These are phyloP conservation scores for Octomys mimax DNA, from an alignment of 2,797 vertebrate genomes.

Conservation along the genomic window DNA sequence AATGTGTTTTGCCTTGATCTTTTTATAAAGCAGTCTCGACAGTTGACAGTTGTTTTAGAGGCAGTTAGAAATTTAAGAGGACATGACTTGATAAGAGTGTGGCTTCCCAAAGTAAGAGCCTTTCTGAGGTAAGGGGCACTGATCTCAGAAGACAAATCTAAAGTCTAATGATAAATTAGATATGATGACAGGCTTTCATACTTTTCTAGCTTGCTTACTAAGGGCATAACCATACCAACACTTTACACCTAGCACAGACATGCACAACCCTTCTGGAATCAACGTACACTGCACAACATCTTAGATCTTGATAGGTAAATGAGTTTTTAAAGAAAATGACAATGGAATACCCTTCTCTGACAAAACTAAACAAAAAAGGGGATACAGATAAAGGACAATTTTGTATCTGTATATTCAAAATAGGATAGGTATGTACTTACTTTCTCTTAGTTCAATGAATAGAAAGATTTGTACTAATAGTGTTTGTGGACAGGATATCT, in stretches of 20 bases:
- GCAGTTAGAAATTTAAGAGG: background rate
- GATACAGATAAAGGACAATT: no score
- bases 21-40: background rate
- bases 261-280: background rate
- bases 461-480: no score
- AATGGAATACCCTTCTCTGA: no score
- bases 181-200: background rate
- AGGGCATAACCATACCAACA: background rate
- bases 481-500: no score
- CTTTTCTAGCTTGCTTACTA: constrained; percentile 23
- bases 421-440: no score
- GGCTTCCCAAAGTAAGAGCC: background rate
- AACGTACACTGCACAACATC: background rate
- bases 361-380: no score
- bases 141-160: background rate
- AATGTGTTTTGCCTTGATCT: background rate
- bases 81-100: background rate
- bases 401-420: no score
- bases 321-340: no score
- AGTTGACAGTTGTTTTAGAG: background rate
- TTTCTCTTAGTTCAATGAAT: no score
- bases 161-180: background rate
- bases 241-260: background rate
- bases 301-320: background rate
- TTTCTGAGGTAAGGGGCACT: background rate